A percentile compares a stretch with the other conserved stretches of the same genome.
These are phyloP conservation scores for Channallabes apus DNA, from an alignment of 2,797 vertebrate genomes.

Conservation along the genomic window DNA sequence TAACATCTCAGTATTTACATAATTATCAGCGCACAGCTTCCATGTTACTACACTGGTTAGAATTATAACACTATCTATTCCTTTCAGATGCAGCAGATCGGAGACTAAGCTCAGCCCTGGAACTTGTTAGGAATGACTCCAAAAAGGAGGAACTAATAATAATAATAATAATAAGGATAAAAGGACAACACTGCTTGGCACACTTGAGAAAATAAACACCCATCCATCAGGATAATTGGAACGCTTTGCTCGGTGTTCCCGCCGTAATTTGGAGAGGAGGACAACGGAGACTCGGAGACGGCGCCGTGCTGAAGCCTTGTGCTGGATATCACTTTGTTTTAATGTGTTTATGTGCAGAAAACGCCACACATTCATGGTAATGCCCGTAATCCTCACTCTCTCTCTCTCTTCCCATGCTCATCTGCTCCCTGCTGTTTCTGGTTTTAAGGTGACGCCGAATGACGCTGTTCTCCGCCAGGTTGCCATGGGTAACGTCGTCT, in stretches of 20 bases:
- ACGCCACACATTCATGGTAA: constrained; percentile 27
- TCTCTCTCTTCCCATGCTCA: neutral
- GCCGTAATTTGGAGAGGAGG: neutral
- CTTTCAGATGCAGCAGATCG: neutral
- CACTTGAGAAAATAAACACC: neutral
- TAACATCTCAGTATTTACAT: neutral
- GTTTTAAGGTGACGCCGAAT: constrained; percentile 4
- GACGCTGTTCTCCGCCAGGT: constrained; percentile 17
- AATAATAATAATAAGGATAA: neutral
- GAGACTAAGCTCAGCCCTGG: neutral
- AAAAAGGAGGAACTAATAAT: neutral
- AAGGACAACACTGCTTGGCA: neutral
- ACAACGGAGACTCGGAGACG: neutral
- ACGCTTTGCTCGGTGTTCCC: neutral
- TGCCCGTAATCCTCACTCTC: neutral
- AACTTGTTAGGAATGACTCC: neutral
- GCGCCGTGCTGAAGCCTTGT: neutral
- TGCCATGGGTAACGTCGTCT: constrained; percentile 47
- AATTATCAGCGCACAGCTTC: neutral
- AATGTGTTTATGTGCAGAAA: constrained; percentile 36
- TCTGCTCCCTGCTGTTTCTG: constrained; percentile 11
- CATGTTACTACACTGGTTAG: neutral
- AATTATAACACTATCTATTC: neutral
- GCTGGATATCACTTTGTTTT: constrained; percentile 24
- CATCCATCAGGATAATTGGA: neutral